These are phyloP conservation scores for Cheirogaleus major DNA, from an alignment of 2,797 vertebrate genomes.

Conservation along the genomic window DNA sequence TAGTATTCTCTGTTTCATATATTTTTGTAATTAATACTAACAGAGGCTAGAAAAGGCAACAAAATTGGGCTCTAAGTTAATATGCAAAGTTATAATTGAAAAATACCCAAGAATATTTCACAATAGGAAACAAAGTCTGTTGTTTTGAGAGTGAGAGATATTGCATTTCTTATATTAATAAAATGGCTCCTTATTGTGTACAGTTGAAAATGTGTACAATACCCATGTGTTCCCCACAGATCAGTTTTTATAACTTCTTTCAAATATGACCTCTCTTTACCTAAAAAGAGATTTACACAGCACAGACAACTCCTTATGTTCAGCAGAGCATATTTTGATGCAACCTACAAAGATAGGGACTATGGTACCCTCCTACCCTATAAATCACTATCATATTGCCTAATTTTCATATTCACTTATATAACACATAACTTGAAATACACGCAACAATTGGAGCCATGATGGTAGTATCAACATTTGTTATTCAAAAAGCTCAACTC, in stretches of 20 bases:
- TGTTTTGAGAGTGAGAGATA: background rate
- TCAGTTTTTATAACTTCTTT: background rate
- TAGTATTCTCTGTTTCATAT: background rate
- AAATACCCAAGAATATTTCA: background rate
- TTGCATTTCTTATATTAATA: background rate
- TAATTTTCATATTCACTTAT: background rate
- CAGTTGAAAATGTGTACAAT: background rate
- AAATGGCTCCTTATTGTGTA: background rate
- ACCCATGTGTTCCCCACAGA: accelerated
- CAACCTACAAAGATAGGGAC: background rate
- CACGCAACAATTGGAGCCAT: background rate
- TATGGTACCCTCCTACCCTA: accelerated
- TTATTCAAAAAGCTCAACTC: background rate
- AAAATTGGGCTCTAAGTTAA: background rate
- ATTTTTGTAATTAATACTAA: background rate
- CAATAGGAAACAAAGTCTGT: background rate
- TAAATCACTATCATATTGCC: background rate
- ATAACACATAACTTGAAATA: background rate
- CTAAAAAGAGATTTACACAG: background rate
- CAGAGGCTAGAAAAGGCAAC: background rate
- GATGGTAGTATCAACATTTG: background rate
- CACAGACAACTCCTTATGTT: background rate
- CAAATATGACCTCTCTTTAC: background rate
- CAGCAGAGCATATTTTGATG: background rate
- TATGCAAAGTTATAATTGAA: background rate